Percentiles rank a stretch among this genome's conserved stretches.
Evolutionary conservation across 2,113 vertebrate genomes (phyloP).

Genomic region (Physeter macrocephalus): DNA sequence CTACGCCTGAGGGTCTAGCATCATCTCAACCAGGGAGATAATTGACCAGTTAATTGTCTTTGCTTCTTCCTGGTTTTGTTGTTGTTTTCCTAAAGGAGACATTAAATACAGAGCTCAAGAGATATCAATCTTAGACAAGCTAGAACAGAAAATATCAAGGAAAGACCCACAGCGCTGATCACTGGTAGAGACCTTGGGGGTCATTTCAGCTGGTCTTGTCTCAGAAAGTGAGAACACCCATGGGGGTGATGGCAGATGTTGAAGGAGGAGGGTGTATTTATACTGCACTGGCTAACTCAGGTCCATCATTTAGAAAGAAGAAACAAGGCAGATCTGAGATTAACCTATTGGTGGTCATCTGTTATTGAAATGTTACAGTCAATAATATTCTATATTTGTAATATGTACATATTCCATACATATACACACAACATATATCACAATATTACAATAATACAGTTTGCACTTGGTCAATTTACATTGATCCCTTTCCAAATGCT

Average conservation of each 20-base stretch:
- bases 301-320: neutral
- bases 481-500: neutral
- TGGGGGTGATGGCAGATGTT: neutral
- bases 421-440: neutral
- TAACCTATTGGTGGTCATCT: too few species aligned
- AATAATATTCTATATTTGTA: neutral
- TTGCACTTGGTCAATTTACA: neutral
- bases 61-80: neutral
- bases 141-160: neutral
- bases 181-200: too few species aligned
- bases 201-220: neutral
- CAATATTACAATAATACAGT: neutral
- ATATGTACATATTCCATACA: neutral
- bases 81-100: neutral
- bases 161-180: neutral
- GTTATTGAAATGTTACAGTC: neutral
- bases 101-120: neutral
- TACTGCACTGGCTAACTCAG: neutral
- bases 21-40: neutral
- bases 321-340: neutral
- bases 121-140: neutral
- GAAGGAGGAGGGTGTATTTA: neutral
- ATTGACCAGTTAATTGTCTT: neutral
- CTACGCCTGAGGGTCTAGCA: too few species aligned
- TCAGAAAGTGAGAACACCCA: neutral